Conservation (phyloP, 2,888 invertebrate genomes). For the Cheilosia vernalis region DNA sequence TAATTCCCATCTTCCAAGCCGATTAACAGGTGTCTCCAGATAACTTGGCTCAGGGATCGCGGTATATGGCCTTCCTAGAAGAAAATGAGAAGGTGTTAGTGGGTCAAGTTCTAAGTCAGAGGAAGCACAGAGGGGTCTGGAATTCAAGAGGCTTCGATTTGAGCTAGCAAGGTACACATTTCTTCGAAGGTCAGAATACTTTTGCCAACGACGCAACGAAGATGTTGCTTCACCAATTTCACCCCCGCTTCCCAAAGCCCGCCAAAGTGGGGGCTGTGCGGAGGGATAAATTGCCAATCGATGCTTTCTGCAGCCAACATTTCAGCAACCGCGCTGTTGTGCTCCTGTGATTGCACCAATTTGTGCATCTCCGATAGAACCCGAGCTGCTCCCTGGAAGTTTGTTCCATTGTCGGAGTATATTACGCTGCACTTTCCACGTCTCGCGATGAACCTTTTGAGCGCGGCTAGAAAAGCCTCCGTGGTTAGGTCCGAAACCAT, state of each 20-base stretch:
- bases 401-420: conserved; percentile 8
- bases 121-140: conserved; percentile 3
- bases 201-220: conserved; percentile 39
- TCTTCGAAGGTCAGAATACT: conserved; percentile 47
- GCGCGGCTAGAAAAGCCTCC: background rate
- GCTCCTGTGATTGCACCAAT: conserved; percentile 5
- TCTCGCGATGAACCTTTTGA: conserved; percentile 7
- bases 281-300: conserved; percentile 1
- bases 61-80: no score
- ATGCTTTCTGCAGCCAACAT: conserved; percentile 9
- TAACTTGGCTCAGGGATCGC: no score
- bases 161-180: conserved; percentile 56
- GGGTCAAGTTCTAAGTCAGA: conserved; percentile 14
- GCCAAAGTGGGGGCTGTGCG: conserved; percentile 14
- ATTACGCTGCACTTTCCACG: conserved; percentile 20
- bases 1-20: no score
- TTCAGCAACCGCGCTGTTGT: conserved; percentile 4
- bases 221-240: conserved; percentile 38
- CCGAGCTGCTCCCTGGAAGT: conserved; percentile 10
- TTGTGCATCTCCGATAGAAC: conserved; percentile 5
- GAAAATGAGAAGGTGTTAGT: background rate
- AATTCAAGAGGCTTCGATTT: conserved; percentile 64
- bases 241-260: conserved; percentile 38
- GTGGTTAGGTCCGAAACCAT: background rate
- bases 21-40: no score